Conservation (phyloP, 1,140 invertebrate species). For the Drosophila kikkawai region DNA sequence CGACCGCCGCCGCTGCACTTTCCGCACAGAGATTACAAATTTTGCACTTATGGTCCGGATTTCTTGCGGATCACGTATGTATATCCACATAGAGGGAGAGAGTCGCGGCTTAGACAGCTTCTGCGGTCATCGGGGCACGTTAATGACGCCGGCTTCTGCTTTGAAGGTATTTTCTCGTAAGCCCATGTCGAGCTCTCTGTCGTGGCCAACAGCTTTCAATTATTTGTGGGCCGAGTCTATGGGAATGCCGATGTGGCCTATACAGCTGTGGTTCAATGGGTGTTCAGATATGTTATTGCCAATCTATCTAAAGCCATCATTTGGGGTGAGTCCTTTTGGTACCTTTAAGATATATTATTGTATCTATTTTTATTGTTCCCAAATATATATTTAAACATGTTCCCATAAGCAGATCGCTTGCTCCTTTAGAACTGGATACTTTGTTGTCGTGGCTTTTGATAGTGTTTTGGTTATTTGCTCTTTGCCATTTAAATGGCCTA, state of each 20-base stretch:
- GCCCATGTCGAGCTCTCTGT: conserved; percentile 30
- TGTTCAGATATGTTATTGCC: neutral
- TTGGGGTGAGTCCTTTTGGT: no score
- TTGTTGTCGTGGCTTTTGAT: neutral
- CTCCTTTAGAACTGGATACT: neutral
- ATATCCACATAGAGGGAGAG: conserved; percentile 9
- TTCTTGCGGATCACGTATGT: conserved; percentile 47
- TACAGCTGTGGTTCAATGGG: neutral
- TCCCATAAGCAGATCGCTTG: no score
- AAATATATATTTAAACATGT: neutral
- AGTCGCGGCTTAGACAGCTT: conserved; percentile 67
- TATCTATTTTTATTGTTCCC: no score
- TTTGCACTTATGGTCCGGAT: conserved; percentile 74
- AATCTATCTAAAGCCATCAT: neutral
- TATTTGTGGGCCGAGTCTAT: conserved; percentile 28
- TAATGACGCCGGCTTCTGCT: conserved; percentile 77
- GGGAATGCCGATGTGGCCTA: neutral
- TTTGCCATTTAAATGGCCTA: conserved; percentile 28
- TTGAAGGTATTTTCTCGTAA: conserved; percentile 71
- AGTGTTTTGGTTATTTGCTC: conserved; percentile 14
- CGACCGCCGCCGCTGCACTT: conserved; percentile 47
- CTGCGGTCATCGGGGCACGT: conserved; percentile 67
- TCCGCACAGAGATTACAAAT: conserved; percentile 75
- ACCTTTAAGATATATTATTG: no score
- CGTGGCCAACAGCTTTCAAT: conserved; percentile 35